Evolutionary conservation across 1,140 invertebrate species (phyloP).

Genomic region (Tribolium castaneum): DNA sequence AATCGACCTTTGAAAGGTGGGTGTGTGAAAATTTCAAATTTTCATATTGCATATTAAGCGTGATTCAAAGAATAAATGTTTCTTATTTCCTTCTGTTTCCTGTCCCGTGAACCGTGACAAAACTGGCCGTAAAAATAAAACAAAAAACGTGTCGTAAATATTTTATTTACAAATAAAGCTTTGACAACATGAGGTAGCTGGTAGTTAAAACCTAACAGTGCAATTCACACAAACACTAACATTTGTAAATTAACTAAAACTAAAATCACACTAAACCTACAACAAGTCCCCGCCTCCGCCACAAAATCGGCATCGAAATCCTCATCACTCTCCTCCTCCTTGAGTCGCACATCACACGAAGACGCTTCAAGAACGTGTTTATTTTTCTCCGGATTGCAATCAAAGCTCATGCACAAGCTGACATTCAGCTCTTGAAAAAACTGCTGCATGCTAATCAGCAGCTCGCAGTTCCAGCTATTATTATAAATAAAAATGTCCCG

Average conservation of each 20-base stretch:
- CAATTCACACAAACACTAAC: not conserved
- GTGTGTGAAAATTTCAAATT: too few relatives aligned
- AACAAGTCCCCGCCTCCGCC: slow-evolving; percentile 35
- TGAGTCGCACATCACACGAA: slow-evolving; percentile 40
- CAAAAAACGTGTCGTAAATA: not conserved
- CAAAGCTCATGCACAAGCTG: slow-evolving; percentile 50
- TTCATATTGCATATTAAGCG: too few relatives aligned
- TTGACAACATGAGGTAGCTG: slow-evolving; percentile 15
- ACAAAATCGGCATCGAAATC: slow-evolving; percentile 50
- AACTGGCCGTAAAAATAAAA: not conserved
- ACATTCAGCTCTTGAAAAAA: slow-evolving; percentile 53
- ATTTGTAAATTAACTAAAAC: not conserved
- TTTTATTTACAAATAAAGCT: slow-evolving; percentile 33
- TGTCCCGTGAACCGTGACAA: not conserved
- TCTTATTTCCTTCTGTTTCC: slow-evolving; percentile 30
- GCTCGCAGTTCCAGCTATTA: slow-evolving; percentile 57
- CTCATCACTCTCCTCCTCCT: slow-evolving; percentile 1
- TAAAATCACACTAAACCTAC: not conserved
- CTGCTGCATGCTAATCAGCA: slow-evolving; percentile 55
- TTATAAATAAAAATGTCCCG: slow-evolving; percentile 55
- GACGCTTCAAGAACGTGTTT: slow-evolving; percentile 47
- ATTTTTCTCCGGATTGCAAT: slow-evolving; percentile 53
- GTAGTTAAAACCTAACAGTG: not conserved
- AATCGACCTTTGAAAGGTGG: too few relatives aligned
- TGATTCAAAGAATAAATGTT: too few relatives aligned